Conservation (phyloP, 2,113 vertebrate genomes). For the Nanorana parkeri region DNA sequence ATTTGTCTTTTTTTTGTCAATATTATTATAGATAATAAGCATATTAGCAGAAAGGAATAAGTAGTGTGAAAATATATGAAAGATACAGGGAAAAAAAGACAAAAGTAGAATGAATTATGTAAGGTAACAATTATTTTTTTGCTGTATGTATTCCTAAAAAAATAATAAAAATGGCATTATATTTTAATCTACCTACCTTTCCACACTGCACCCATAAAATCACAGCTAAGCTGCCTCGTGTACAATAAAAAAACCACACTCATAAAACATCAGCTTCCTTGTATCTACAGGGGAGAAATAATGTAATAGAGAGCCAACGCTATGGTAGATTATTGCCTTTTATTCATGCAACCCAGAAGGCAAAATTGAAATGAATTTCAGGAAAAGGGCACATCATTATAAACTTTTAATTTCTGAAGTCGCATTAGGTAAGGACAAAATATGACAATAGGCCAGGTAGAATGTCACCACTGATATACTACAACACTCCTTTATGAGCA, state of each 20-base stretch:
- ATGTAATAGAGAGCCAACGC: slow-evolving; percentile 39
- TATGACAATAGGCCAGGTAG: slow-evolving; percentile 75
- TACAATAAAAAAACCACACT: not conserved
- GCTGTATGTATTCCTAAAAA: no score
- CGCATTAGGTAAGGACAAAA: slow-evolving; percentile 68
- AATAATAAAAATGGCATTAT: no score
- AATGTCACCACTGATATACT: slow-evolving; percentile 78
- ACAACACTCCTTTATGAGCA: slow-evolving; percentile 77
- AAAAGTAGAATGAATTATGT: no score
- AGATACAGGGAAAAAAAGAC: no score
- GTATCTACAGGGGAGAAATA: not conserved
- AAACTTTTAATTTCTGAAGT: slow-evolving; percentile 75
- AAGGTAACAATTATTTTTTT: no score
- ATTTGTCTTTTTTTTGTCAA: no score
- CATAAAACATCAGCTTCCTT: not conserved
- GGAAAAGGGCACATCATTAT: slow-evolving; percentile 66
- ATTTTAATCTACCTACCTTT: no score
- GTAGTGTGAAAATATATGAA: no score
- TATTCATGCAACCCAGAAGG: slow-evolving; percentile 65
- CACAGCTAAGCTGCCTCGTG: not conserved
- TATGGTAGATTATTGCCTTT: slow-evolving; percentile 62
- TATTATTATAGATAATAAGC: no score
- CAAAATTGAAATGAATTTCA: slow-evolving; percentile 70
- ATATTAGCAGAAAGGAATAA: no score
- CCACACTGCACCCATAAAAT: not conserved